A percentile compares a stretch with the other conserved stretches of the same genome.
Evolutionary conservation across 1,140 invertebrate genomes (phyloP).

Genomic region (Macrobrachium nipponense): DNA sequence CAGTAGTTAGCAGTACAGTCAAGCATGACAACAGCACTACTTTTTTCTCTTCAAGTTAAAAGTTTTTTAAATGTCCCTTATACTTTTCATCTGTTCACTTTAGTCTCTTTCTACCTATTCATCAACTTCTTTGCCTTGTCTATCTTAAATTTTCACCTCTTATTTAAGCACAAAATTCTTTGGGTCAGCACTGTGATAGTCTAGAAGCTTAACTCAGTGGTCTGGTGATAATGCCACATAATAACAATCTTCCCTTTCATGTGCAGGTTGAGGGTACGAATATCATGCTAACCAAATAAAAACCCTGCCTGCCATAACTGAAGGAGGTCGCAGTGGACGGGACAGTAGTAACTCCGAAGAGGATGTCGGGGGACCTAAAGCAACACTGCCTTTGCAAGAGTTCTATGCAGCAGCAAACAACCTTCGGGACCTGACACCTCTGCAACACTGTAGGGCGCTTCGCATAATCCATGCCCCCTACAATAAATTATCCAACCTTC

Average conservation of each 20-base stretch:
- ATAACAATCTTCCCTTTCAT: background rate
- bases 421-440: constrained; percentile 78
- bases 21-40: too few relatives aligned
- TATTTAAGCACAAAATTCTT: too few relatives aligned
- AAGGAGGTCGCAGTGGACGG: constrained; percentile 4
- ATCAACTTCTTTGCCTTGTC: background rate
- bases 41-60: too few relatives aligned
- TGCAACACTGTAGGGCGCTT: constrained; percentile 76
- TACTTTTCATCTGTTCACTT: background rate
- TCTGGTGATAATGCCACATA: too few relatives aligned
- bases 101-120: background rate
- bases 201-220: too few relatives aligned
- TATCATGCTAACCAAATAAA: constrained; percentile 76
- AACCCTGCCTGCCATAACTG: constrained; percentile 36
- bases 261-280: constrained; percentile 77
- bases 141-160: background rate
- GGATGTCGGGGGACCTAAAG: constrained; percentile 75
- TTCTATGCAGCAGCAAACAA: constrained; percentile 83
- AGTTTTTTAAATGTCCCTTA: background rate
- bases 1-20: too few relatives aligned
- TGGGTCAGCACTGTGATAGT: too few relatives aligned
- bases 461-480: constrained; percentile 82
- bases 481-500: constrained; percentile 80
- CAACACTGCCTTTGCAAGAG: constrained; percentile 75
- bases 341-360: constrained; percentile 72